These are phyloP conservation scores for Taxidea taxus DNA, from an alignment of 2,113 vertebrate species.

Conservation along the genomic window DNA sequence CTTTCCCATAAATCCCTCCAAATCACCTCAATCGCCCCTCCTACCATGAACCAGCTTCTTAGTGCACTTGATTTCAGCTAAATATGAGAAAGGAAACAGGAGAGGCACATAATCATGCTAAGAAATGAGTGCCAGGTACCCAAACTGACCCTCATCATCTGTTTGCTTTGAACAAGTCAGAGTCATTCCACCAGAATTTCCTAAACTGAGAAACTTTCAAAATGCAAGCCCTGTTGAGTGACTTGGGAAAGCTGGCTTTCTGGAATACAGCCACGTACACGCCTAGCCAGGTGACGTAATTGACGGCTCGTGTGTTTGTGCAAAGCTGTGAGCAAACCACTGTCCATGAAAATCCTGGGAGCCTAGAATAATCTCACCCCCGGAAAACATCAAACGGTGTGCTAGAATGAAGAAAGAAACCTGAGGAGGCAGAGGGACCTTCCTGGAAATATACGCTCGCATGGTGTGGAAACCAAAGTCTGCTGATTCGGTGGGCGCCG, in stretches of 20 bases:
- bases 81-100: neutral
- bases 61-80: neutral
- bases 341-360: fast-evolving
- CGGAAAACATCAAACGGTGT: neutral
- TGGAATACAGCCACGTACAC: fast-evolving
- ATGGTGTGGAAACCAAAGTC: neutral
- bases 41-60: neutral
- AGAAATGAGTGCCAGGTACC: neutral
- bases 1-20: neutral
- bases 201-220: neutral
- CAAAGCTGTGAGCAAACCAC: neutral
- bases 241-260: neutral
- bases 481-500: fast-evolving
- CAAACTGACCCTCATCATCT: neutral
- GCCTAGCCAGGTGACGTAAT: fast-evolving
- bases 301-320: fast-evolving
- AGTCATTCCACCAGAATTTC: neutral
- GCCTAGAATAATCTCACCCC: neutral
- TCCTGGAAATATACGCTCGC: neutral
- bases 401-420: neutral
- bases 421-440: neutral
- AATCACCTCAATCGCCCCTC: neutral
- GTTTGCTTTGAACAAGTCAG: neutral
- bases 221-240: neutral
- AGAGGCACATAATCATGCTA: too few relatives aligned